Evolutionary conservation across 2,888 invertebrate species (phyloP).

Genomic region (Pecten maximus): DNA sequence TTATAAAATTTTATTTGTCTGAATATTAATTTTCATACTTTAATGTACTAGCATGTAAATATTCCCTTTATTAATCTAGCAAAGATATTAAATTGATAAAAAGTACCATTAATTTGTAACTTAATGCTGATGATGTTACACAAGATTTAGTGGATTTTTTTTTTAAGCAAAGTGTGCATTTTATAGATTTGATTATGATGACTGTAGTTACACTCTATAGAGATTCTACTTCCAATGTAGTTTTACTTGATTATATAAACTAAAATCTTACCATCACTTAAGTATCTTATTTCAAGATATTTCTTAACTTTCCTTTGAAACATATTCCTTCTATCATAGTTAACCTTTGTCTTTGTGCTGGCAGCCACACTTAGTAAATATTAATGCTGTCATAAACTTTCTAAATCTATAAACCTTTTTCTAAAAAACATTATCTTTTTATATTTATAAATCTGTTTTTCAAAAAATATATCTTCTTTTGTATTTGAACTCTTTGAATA

Average conservation of each 20-base stretch:
- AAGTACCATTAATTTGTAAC: background rate
- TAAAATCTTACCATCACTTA: conserved; percentile 21
- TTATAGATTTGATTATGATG: background rate
- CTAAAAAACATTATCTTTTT: background rate
- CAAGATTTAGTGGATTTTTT: no score
- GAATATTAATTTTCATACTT: background rate
- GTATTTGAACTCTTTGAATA: background rate
- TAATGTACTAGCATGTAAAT: background rate
- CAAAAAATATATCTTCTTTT: background rate
- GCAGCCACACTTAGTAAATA: background rate
- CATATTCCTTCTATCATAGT: background rate
- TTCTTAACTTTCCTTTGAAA: background rate
- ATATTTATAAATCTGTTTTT: background rate
- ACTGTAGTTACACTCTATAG: background rate
- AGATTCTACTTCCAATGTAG: background rate
- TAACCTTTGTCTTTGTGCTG: background rate
- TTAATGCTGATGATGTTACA: background rate
- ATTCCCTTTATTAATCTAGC: background rate
- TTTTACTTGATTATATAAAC: background rate
- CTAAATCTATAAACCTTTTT: background rate
- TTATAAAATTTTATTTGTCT: background rate
- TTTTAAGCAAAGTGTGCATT: conserved; percentile 9
- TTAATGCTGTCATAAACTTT: background rate
- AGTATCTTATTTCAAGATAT: background rate
- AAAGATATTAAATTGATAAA: background rate